Evolutionary conservation across 2,888 invertebrate species (phyloP).

Genomic region (Caprella mutica): DNA sequence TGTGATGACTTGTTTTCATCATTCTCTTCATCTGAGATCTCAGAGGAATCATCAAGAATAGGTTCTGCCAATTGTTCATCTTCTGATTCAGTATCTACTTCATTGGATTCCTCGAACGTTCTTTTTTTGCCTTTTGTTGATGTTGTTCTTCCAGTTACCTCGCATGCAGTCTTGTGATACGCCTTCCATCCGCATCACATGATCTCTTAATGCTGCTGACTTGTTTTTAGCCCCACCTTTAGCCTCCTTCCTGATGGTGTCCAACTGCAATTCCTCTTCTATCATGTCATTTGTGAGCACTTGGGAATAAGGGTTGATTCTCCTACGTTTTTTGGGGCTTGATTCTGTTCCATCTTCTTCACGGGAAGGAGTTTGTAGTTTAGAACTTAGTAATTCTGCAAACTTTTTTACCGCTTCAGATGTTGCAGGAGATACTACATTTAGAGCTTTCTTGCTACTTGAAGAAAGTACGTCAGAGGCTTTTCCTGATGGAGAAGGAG

Average conservation of each 20-base stretch:
- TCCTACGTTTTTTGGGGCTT: neutral
- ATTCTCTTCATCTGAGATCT: too few relatives aligned
- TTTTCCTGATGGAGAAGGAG: neutral
- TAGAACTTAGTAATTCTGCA: neutral
- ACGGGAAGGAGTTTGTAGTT: neutral
- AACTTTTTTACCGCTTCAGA: neutral
- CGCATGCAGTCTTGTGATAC: too few relatives aligned
- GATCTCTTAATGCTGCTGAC: neutral
- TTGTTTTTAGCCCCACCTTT: too few relatives aligned
- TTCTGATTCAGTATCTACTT: neutral
- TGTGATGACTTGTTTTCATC: too few relatives aligned
- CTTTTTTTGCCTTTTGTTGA: neutral
- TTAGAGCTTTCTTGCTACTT: neutral
- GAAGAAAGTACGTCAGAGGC: neutral
- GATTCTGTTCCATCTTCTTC: neutral
- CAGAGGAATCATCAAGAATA: too few relatives aligned
- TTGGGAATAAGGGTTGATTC: neutral
- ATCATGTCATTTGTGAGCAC: neutral
- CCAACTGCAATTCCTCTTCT: neutral
- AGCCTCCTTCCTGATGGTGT: neutral
- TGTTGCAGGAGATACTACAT: neutral
- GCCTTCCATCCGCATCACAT: neutral
- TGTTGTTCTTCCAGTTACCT: too few relatives aligned
- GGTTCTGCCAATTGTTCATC: too few relatives aligned
- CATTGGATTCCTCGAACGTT: neutral